These are phyloP conservation scores for Microcaecilia unicolor DNA, from an alignment of 2,797 vertebrate species.

Conservation along the genomic window DNA sequence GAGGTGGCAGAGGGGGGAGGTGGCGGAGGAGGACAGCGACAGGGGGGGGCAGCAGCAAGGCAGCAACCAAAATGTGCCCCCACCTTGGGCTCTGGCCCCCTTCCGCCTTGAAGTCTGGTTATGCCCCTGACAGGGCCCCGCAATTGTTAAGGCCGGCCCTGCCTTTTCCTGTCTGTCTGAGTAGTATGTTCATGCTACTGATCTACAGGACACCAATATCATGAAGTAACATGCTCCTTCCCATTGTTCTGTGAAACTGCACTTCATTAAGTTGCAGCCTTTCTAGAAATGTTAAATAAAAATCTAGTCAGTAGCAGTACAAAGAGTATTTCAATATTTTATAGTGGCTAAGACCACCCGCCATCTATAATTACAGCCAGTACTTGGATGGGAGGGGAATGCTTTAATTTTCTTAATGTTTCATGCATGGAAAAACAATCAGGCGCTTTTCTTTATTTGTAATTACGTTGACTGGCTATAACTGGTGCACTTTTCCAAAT, in stretches of 20 bases:
- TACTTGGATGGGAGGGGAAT: slow-evolving; percentile 34
- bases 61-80: no score
- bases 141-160: no score
- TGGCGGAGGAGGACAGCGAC: no score
- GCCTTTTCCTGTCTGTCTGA: no score
- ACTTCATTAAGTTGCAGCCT: slow-evolving; percentile 34
- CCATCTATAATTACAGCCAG: slow-evolving; percentile 48
- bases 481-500: slow-evolving; percentile 41
- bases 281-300: slow-evolving; percentile 33
- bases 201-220: slow-evolving; percentile 16
- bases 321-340: slow-evolving; percentile 37
- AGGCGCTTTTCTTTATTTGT: slow-evolving; percentile 35
- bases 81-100: no score
- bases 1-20: no score
- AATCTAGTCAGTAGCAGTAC: slow-evolving; percentile 25
- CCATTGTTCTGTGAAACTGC: slow-evolving; percentile 22
- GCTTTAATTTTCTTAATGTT: slow-evolving; percentile 52
- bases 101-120: no score
- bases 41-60: no score
- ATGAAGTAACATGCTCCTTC: slow-evolving; percentile 14
- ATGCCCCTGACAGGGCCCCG: no score
- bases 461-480: slow-evolving; percentile 34
- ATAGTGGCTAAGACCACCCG: slow-evolving; percentile 24
- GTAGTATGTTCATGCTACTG: no score
- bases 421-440: slow-evolving; percentile 50